Evolutionary conservation across 1,140 invertebrate species (phyloP), one percentile per base, ranked within the genome.

Genomic region (Tribolium castaneum): DNA sequence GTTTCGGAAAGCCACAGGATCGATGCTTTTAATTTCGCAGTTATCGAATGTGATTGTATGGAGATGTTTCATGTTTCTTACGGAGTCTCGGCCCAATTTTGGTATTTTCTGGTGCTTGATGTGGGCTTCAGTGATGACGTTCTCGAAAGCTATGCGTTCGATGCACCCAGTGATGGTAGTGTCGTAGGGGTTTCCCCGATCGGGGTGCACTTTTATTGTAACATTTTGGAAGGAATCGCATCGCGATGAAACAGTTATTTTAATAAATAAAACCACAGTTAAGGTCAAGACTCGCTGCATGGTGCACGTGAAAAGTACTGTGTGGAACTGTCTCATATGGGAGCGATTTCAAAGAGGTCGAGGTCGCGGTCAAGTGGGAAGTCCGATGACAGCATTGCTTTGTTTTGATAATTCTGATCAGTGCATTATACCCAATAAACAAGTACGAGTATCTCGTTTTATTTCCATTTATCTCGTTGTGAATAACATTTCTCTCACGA

Each of bases 181-280:
- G 25, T 77, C 19, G 62, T 70, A 50, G 0, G 35, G 7, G 4
- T 52, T 13, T 0, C 22, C 66, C 3, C 35, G 7, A 13, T 9
- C 14, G n/a, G 22, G 14, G 5, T 71, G 13, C 2, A 62, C 50
- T 25, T 12, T 34, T 2, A 71, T 13, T 22, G 13, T 54, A 10
- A 77, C 70, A 16, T 77, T 50, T 6, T 56, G 34, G 14, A 77
- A 77, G 6, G 75, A 77, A 10, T 45, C 66, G 10, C 75, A 77
- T 14, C 35, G 25, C 13, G 10, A 6, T 10, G 13, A 54, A 12
- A 6, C 0, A 35, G 49, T 34, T 3, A 5, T 2, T 19, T 12
- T 10, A 0, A 45, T 35, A n/a, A 45, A 45, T 45, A 45, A 45
- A 45, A 10, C 1, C 9, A 73, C 1, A 9, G 16, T 51, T 25